phyloP scores from a whole-genome alignment of 1,140 invertebrate species.

The Pentalonia nigronervosa region DNA sequence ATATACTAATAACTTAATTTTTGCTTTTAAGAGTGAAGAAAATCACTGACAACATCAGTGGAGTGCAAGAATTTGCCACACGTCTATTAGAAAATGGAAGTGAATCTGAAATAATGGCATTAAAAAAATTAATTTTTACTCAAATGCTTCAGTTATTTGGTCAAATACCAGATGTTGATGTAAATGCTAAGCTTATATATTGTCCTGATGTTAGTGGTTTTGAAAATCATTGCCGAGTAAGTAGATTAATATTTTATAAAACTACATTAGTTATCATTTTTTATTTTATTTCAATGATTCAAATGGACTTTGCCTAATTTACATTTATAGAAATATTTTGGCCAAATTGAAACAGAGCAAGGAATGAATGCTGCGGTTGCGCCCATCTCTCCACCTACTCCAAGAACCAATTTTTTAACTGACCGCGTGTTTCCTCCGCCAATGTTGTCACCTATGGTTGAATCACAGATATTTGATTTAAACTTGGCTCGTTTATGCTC shows the following conservation, averaged over 20 bases:
- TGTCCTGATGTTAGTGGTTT: conserved; percentile 41
- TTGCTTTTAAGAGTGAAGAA: conserved; percentile 72
- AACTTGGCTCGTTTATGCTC: conserved; percentile 82
- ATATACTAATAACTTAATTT: conserved; percentile 13
- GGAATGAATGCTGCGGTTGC: conserved; percentile 23
- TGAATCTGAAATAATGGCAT: conserved; percentile 80
- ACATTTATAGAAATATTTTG: conserved; percentile 52
- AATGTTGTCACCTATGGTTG: conserved; percentile 8
- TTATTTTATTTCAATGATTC: background rate
- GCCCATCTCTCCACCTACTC: conserved; percentile 52
- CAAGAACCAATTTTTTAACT: conserved; percentile 56
- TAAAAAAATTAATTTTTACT: conserved; percentile 78
- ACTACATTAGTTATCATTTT: background rate
- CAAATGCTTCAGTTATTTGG: conserved; percentile 81
- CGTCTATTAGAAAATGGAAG: conserved; percentile 82
- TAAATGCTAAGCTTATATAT: conserved; percentile 69
- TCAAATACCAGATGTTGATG: conserved; percentile 79
- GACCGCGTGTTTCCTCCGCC: conserved; percentile 13
- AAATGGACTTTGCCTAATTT: background rate
- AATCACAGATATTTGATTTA: conserved; percentile 68
- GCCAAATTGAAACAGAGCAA: conserved; percentile 42
- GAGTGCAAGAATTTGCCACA: conserved; percentile 83
- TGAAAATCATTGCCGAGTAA: conserved; percentile 44
- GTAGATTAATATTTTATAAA: background rate
- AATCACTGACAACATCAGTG: conserved; percentile 81